Base-by-base conservation (phyloP, 2,888 invertebrate genomes). In the Dasysyrphus albostriatus region DNA sequence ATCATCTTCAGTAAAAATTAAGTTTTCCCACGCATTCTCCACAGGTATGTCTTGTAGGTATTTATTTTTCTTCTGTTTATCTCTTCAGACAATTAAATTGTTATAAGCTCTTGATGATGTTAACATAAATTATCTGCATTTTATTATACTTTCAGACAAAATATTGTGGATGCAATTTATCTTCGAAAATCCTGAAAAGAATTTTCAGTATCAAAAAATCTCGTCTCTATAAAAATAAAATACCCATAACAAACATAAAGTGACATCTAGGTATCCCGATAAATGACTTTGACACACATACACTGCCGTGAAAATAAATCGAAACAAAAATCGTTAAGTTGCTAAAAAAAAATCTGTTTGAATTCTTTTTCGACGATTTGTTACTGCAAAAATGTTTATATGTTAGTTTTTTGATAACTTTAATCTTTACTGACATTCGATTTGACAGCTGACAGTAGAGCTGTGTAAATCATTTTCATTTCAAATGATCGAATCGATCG, bases 1-100 rank as follows among this genome's bases (percentile, higher is more conserved):
- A 39, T 61, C 61, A 24, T 61, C 39, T 0, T 32, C 32, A 39
- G 19, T 61, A 24, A 8, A 42, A 61, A 61, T 61, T 12, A 42
- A 42, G 24, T 39, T 58, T 24, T 39, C 61, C 61, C 61, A 61
- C 61, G 39, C 61, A 61, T 2, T 34, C 12, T 34, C 1, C 4
- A 5, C 2, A 6, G 19, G 2, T 7, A 12, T 34, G 2, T 5
- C n/a, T n/a, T n/a, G n/a, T n/a, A n/a, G n/a, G 10, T 34, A 34
- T 34, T 24, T 8, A 9, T 44, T 9, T 59, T 37, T 29, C n/a
- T n/a, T 37, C 10, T 37, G 16, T 9, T 39, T 19, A 7, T 3
- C 1, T 24, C 3, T 19, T 61, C 6, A 34, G 34, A 34, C 16
- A 19, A 61, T 42, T 39, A 19, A 19, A 34, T 61, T 61, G 19